Evolutionary conservation across 2,797 vertebrate species (phyloP).

Genomic region (Melopsittacus undulatus): DNA sequence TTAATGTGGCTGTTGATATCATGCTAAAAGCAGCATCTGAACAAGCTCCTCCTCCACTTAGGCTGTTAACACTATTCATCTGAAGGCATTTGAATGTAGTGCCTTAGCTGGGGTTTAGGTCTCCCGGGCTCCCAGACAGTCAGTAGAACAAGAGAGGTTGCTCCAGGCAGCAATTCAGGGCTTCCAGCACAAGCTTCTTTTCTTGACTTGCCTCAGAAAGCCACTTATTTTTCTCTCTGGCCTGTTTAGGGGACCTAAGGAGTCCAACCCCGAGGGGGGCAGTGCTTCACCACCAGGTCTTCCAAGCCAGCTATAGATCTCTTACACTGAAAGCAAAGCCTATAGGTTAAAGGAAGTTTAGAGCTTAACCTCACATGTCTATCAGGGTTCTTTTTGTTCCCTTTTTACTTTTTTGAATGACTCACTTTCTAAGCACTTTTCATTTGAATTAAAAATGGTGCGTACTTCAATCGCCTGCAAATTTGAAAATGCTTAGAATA

Average conservation of each 20-base stretch:
- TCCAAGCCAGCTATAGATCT: background rate
- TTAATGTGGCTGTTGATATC: background rate
- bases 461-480: background rate
- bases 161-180: background rate
- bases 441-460: background rate
- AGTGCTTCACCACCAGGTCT: background rate
- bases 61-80: background rate
- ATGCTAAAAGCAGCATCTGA: background rate
- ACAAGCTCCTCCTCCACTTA: background rate
- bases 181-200: background rate
- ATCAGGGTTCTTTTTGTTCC: background rate
- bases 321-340: background rate
- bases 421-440: background rate
- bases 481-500: background rate
- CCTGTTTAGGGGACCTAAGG: background rate
- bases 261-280: accelerated
- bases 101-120: accelerated
- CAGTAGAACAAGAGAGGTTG: background rate
- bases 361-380: background rate
- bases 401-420: background rate
- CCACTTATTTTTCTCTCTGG: background rate
- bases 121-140: background rate
- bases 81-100: background rate
- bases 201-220: background rate
- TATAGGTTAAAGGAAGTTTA: background rate